Conservation (phyloP, 1,140 invertebrate species). For the Heliconius hewitsoni region DNA sequence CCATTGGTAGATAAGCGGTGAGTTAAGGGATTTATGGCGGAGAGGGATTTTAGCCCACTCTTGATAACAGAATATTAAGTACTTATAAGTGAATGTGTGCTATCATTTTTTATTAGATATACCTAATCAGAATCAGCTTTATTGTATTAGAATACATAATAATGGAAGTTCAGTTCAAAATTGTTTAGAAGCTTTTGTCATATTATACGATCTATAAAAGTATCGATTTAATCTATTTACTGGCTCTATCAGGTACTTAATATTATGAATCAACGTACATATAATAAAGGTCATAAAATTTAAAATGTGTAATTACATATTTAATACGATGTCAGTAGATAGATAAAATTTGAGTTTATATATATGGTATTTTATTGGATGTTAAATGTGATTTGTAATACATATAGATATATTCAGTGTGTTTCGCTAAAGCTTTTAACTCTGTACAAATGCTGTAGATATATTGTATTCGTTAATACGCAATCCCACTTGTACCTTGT, state of each 20-base stretch:
- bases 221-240: background rate
- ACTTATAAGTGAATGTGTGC: constrained; percentile 73
- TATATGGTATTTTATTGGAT: constrained; percentile 27
- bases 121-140: constrained; percentile 43
- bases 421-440: constrained; percentile 46
- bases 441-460: constrained; percentile 49
- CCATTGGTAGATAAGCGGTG: constrained; percentile 77
- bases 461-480: constrained; percentile 34
- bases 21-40: constrained; percentile 78
- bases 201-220: constrained; percentile 25
- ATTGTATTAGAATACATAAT: constrained; percentile 35
- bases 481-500: constrained; percentile 42
- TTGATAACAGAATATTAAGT: constrained; percentile 55
- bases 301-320: background rate
- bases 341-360: constrained; percentile 18
- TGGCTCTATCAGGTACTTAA: background rate
- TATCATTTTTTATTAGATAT: constrained; percentile 74
- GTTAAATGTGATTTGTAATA: constrained; percentile 30
- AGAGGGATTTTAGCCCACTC: constrained; percentile 79
- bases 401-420: constrained; percentile 28
- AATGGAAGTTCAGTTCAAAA: constrained; percentile 43
- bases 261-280: too few species aligned
- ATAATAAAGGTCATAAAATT: background rate
- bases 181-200: constrained; percentile 42
- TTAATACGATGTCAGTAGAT: constrained; percentile 19